Evolutionary conservation across 2,797 vertebrate genomes (phyloP), one percentile per base, ranked within the genome.

Genomic region (Tangara arthus): DNA sequence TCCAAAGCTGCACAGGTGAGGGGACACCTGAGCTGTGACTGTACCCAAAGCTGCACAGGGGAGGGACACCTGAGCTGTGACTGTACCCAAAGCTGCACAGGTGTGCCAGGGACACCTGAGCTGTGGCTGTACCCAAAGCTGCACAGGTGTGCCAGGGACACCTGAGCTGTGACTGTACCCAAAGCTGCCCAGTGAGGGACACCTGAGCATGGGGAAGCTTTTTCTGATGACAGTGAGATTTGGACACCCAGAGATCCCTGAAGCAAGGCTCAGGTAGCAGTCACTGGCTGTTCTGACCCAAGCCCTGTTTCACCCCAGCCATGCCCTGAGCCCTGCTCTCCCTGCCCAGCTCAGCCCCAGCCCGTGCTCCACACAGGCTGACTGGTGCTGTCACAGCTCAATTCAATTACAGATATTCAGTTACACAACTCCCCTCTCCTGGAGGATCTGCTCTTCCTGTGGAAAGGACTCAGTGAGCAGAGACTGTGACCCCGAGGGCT

Each of bases 251-350:
- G 34, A 66, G 53, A 32, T 12, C 15, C 30, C 24, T 2, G 1
- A 1, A 34, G 34, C 11, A 39, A 24, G 5, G 57, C 66, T 30
- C 47, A 57, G n/a, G 18, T 5, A 35, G 34, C 71, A 42, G 19
- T 9, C 30, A 12, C 5, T 21, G 72, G 12, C 37, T 89, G 41
- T 18, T 14, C 22, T 3, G 23, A n/a, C n/a, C n/a, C n/a, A n/a
- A 59, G 44, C 65, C 53, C 11, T 0, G 39, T 41, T 41, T 41
- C 6, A 39, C 8, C 32, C 71, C 59, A 22, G 2, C 19, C 1
- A 0, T 12, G 1, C n/a, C 65, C 52, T 24, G 39, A 49, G 70
- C 39, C 5, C 9, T 1, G 35, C 24, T 59, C 1, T 3, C 35
- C 66, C 10, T 12, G 66, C 35, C 66, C 66, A 11, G 37, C 1